Percentiles rank a stretch among this genome's conserved stretches.
phyloP scores from a whole-genome alignment of 2,888 invertebrate species.

The Andrena bicolor region DNA sequence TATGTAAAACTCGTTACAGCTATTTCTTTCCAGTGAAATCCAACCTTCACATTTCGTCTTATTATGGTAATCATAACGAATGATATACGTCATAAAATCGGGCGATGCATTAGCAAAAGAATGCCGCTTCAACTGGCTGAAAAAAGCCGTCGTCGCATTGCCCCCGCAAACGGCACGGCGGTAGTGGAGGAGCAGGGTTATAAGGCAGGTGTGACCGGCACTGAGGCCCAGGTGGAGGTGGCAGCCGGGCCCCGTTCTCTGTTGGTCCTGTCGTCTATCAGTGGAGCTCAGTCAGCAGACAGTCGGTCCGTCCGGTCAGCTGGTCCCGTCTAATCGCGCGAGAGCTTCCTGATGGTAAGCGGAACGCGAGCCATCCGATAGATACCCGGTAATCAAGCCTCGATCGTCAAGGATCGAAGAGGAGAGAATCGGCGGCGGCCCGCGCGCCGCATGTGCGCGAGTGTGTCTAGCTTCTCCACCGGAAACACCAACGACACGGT shows the following conservation, averaged over 20 bases:
- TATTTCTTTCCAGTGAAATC: no score
- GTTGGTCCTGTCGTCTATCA: constrained; percentile 77
- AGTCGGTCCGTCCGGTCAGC: constrained; percentile 81
- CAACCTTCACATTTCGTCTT: no score
- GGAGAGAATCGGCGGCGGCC: constrained; percentile 66
- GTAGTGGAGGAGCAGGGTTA: constrained; percentile 30
- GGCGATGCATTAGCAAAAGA: no score
- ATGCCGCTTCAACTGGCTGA: no score
- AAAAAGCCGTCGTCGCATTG: not conserved
- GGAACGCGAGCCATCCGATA: constrained; percentile 56
- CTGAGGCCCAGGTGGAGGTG: constrained; percentile 77
- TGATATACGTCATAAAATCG: no score
- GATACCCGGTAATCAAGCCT: constrained; percentile 32
- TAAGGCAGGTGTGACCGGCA: constrained; percentile 45
- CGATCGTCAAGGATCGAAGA: constrained; percentile 52
- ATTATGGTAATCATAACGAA: no score
- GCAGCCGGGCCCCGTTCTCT: constrained; percentile 79
- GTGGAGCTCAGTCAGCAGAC: constrained; percentile 82
- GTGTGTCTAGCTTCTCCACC: constrained; percentile 69
- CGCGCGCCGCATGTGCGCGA: constrained; percentile 81
- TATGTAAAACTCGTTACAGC: no score
- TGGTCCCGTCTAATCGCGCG: constrained; percentile 72
- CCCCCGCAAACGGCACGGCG: not conserved
- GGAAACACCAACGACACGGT: constrained; percentile 65
- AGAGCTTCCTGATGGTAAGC: constrained; percentile 65